Conservation (phyloP, 2,797 vertebrate genomes). For the Danio tinwini region DNA sequence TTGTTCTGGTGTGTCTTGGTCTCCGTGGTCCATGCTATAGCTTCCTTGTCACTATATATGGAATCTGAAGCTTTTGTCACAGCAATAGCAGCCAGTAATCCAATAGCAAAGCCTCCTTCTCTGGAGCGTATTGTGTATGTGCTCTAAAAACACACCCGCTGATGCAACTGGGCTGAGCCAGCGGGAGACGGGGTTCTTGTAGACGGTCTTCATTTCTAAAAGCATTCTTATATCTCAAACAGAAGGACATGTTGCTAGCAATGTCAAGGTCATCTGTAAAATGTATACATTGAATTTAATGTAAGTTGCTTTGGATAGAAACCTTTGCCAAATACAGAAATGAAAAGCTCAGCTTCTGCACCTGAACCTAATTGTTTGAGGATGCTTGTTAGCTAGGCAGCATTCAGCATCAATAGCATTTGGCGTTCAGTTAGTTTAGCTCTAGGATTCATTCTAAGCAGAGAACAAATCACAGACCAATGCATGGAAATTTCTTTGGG, state of each 20-base stretch:
- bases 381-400: not conserved
- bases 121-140: not conserved
- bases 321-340: not conserved
- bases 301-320: not conserved
- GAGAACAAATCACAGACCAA: too few relatives aligned
- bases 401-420: not conserved
- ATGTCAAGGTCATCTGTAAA: constrained; percentile 6
- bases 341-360: too few relatives aligned
- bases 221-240: not conserved
- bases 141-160: not conserved
- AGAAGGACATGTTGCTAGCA: not conserved
- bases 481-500: too few relatives aligned
- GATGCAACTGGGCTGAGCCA: constrained; percentile 13
- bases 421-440: not conserved
- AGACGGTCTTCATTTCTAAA: not conserved
- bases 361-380: not conserved
- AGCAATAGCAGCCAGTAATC: constrained; percentile 17
- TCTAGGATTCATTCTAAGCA: not conserved
- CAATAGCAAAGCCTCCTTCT: constrained; percentile 8
- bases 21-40: constrained; percentile 5
- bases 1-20: constrained; percentile 21
- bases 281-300: not conserved
- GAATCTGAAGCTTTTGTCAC: constrained; percentile 36
- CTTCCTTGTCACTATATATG: constrained; percentile 37
- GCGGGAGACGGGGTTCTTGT: not conserved